Evolutionary conservation across 1,140 invertebrate genomes (phyloP), one percentile per base, ranked within the genome.

Genomic region (Leptoteleia sp.): DNA sequence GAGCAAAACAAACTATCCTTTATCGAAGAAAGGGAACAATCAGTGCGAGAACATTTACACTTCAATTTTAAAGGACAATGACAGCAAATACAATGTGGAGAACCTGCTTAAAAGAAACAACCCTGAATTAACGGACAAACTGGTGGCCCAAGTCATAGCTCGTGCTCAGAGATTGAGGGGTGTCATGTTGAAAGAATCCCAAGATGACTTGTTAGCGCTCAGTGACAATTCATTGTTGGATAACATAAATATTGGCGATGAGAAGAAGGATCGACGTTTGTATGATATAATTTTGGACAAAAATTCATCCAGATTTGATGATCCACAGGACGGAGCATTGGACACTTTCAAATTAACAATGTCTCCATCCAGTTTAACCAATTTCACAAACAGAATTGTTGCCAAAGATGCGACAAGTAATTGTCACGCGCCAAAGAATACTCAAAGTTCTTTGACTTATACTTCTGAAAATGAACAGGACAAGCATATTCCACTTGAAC

Each of bases 71-170:
- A 84, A 82, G 13, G 68, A 77, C 1, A 81, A 52, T 17, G 71
- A 85, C 1, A 81, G 79, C 16, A 71, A 76, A 40, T 33, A 35
- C 5, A 59, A 82, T 25, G 35, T 67, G 12, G 57, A 79, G 29
- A 50, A 72, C 48, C 17, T 50, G 8, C 9, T 19, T 0, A 67
- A 75, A 22, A 82, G 79, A 54, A 37, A 6, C 4, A 77, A 81
- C 43, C 35, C 67, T 1, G 80, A 81, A 43, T 7, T 85, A 9
- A 84, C 83, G 1, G 86, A 87, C 11, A 84, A 81, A 31, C 65
- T 87, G 12, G 82, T 87, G 9, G 81, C 84, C 25, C 82, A 83
- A 33, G 79, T 85, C 35, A 83, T 87, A 35, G 82, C 82, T n/a
- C 71, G 75, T 54, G 85, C 87, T 1, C 83, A 84, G 35, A 83